These are phyloP conservation scores for Melanotaenia parkinsoni DNA, from an alignment of 2,797 vertebrate species.

Conservation along the genomic window DNA sequence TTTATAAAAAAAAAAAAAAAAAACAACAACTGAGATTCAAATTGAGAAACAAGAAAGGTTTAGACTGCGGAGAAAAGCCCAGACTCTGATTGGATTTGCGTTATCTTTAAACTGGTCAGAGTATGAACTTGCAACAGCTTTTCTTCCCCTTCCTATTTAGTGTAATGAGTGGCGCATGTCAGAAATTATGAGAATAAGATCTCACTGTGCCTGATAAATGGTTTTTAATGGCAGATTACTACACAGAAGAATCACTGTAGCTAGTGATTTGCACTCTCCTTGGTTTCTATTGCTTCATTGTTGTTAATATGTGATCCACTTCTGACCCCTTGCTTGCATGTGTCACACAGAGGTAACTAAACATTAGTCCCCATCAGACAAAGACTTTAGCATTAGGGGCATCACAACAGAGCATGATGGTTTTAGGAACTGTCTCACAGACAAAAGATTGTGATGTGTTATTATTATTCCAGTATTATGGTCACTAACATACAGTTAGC, in stretches of 20 bases:
- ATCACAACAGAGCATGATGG: no score
- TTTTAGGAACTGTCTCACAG: not conserved
- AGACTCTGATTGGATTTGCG: not conserved
- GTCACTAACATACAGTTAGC: not conserved
- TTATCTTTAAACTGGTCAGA: not conserved
- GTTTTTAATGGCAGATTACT: not conserved
- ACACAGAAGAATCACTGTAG: constrained; percentile 1
- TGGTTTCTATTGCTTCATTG: not conserved
- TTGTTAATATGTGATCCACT: not conserved
- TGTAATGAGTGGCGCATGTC: constrained; percentile 5
- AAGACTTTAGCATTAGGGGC: no score
- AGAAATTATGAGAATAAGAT: constrained; percentile 10
- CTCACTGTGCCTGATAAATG: constrained; percentile 11
- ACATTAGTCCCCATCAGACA: not conserved
- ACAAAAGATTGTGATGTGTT: no score
- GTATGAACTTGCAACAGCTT: not conserved
- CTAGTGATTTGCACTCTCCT: not conserved
- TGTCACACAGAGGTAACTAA: constrained; percentile 7
- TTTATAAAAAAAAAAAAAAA: constrained; percentile 27
- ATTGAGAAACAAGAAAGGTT: not conserved
- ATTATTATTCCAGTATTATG: not conserved
- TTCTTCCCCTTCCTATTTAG: not conserved
- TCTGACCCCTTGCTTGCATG: not conserved
- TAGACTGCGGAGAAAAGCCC: not conserved
- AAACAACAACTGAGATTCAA: constrained; percentile 15